Evolutionary conservation across 2,888 invertebrate species (phyloP).

Genomic region (Emmelina monodactyla): DNA sequence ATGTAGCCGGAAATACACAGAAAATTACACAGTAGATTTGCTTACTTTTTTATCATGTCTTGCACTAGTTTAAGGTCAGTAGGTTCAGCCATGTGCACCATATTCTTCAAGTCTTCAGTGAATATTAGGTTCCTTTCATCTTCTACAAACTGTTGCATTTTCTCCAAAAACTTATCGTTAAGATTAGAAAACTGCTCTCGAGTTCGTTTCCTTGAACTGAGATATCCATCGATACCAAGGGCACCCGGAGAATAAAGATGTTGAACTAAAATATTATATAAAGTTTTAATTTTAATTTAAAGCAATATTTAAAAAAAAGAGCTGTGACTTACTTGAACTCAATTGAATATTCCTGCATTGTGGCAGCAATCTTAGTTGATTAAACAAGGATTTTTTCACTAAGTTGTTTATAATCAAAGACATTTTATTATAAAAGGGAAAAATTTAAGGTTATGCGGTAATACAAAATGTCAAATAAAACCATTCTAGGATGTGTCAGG

Average conservation of each 20-base stretch:
- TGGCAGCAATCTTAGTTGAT: constrained; percentile 5
- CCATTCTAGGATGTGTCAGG: too few species aligned
- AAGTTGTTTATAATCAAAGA: constrained; percentile 27
- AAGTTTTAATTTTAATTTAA: neutral
- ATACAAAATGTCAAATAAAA: too few species aligned
- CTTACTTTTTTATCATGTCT: constrained; percentile 76
- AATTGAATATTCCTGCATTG: constrained; percentile 16
- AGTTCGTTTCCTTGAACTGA: constrained; percentile 54
- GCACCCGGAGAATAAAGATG: constrained; percentile 64
- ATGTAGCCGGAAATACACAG: too few species aligned
- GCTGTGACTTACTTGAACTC: constrained; percentile 22
- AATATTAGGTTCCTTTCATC: constrained; percentile 74
- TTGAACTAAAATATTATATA: constrained; percentile 26
- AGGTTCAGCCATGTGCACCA: constrained; percentile 74
- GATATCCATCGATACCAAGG: constrained; percentile 71
- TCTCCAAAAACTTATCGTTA: constrained; percentile 70
- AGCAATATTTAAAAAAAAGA: neutral
- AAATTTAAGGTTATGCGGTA: too few species aligned
- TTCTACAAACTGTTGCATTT: constrained; percentile 72
- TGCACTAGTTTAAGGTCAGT: constrained; percentile 70
- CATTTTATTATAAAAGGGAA: constrained; percentile 27
- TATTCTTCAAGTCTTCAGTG: constrained; percentile 85
- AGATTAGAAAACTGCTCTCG: constrained; percentile 69
- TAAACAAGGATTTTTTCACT: constrained; percentile 17
- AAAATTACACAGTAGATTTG: too few species aligned